Conservation (phyloP, 2,888 invertebrate species). For the Anagyrus pseudococci region DNA sequence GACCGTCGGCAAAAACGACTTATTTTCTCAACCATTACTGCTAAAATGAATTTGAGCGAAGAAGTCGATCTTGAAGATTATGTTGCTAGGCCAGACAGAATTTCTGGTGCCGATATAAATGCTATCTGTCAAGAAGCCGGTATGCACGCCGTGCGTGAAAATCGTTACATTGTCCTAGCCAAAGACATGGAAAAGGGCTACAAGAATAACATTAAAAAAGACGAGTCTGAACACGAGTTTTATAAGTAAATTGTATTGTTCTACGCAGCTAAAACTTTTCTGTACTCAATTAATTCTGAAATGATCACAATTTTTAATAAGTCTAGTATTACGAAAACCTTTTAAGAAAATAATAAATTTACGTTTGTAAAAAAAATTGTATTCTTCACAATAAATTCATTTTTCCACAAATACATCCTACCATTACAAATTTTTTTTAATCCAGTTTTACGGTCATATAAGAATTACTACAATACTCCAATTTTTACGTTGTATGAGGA, state of each 20-base stretch:
- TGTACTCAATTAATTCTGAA: slow-evolving; percentile 29
- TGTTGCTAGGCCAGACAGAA: slow-evolving; percentile 97
- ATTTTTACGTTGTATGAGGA: too few relatives aligned
- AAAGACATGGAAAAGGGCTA: slow-evolving; percentile 99
- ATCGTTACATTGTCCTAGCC: slow-evolving; percentile 96
- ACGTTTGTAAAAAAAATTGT: slow-evolving; percentile 4
- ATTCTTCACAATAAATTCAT: slow-evolving; percentile 1
- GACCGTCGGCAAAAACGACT: slow-evolving; percentile 92
- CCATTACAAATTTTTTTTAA: too few relatives aligned
- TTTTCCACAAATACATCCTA: neutral
- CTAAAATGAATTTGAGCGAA: slow-evolving; percentile 96
- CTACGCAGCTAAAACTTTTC: slow-evolving; percentile 3
- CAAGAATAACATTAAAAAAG: slow-evolving; percentile 99
- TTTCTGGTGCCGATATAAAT: slow-evolving; percentile 99
- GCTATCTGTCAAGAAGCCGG: slow-evolving; percentile 99
- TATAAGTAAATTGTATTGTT: slow-evolving; percentile 79
- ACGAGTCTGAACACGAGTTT: slow-evolving; percentile 99
- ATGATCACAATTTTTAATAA: slow-evolving; percentile 32
- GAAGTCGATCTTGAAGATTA: slow-evolving; percentile 99
- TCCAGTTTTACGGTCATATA: too few relatives aligned
- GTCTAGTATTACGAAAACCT: slow-evolving; percentile 23
- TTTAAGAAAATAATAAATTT: slow-evolving; percentile 13
- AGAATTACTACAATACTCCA: too few relatives aligned
- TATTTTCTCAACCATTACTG: slow-evolving; percentile 97
- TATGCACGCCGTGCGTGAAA: slow-evolving; percentile 99